A percentile compares a stretch with the other conserved stretches of the same genome.
Conservation (phyloP, 2,888 invertebrate genomes). For the Axea sp. region DNA sequence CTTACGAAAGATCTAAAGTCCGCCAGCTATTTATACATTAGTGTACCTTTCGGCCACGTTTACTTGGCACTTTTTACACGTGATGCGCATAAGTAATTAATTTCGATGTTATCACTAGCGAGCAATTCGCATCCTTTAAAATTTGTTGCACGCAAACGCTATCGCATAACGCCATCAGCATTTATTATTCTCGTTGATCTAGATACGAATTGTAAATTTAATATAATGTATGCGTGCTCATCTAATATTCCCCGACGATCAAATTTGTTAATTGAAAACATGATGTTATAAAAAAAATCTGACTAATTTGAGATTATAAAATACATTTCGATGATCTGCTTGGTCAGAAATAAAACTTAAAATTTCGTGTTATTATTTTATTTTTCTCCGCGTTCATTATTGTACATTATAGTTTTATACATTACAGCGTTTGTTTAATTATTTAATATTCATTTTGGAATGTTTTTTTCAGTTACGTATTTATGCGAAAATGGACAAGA, state of each 20-base stretch:
- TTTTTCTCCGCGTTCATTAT: too few relatives aligned
- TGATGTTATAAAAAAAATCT: neutral
- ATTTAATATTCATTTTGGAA: too few relatives aligned
- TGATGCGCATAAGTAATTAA: slow-evolving; percentile 63
- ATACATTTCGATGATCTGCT: too few relatives aligned
- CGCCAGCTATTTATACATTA: slow-evolving; percentile 25
- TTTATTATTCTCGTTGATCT: slow-evolving; percentile 54
- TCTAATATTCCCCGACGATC: slow-evolving; percentile 20
- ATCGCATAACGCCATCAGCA: slow-evolving; percentile 57
- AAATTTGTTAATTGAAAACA: slow-evolving; percentile 46
- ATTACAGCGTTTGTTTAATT: too few relatives aligned
- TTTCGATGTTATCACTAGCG: slow-evolving; percentile 58
- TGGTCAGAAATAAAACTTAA: too few relatives aligned
- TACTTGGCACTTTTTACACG: slow-evolving; percentile 48
- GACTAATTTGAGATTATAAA: too few relatives aligned
- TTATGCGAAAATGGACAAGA: too few relatives aligned
- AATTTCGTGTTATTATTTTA: too few relatives aligned
- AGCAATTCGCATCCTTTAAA: slow-evolving; percentile 61
- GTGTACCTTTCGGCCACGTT: slow-evolving; percentile 36
- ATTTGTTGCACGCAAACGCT: slow-evolving; percentile 60
- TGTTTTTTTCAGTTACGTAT: too few relatives aligned
- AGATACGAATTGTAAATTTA: slow-evolving; percentile 58
- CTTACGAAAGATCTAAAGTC: slow-evolving; percentile 10
- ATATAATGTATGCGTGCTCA: slow-evolving; percentile 45
- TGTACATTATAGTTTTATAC: too few relatives aligned